Base-by-base conservation (phyloP, 2,797 vertebrate genomes). In the Staurois parvus region DNA sequence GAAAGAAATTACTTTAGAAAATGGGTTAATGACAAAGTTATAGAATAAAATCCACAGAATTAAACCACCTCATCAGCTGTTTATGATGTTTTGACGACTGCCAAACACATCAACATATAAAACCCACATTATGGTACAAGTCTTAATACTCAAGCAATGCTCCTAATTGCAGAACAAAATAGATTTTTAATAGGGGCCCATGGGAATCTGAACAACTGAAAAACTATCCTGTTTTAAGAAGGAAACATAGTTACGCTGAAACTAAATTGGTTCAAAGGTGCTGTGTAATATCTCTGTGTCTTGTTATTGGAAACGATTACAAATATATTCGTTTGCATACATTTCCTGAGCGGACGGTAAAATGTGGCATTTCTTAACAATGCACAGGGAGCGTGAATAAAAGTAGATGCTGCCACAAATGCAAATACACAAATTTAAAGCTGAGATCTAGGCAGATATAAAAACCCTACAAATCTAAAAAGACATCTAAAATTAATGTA, bases 111-210 rank as follows among this genome's bases (percentile, higher is more conserved):
- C 28, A n/a, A 28, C 32, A 67, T 79, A 62, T 78, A 78, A 85
- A 85, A 73, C 74, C 69, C 64, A 76, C 28, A 79, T 48, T 34
- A 74, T 64, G 77, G 56, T 72, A 42, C 29, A 32, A 72, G 29
- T 73, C 79, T 24, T 67, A 86, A 78, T 70, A 77, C 79, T 12
- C 74, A 42, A 52, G 68, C 80, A 86, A 76, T 69, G 79, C 75
- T 78, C 72, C 79, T 86, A 86, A 86, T 86, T 86, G 79, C 75
- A 67, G 74, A 83, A 77, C 85, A 86, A 86, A 86, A 83, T 86
- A 86, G 79, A 83, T 83, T 86, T 79, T 86, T 86, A 86, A 86
- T 83, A 86, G 83, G 74, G 72, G 56, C 85, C 75, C 80, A 10
- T 83, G 85, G 85, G 85, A 86, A 75, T 56, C 48, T 78, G 48